Conservation (phyloP, 2,113 vertebrate genomes). For the Progne subis region DNA sequence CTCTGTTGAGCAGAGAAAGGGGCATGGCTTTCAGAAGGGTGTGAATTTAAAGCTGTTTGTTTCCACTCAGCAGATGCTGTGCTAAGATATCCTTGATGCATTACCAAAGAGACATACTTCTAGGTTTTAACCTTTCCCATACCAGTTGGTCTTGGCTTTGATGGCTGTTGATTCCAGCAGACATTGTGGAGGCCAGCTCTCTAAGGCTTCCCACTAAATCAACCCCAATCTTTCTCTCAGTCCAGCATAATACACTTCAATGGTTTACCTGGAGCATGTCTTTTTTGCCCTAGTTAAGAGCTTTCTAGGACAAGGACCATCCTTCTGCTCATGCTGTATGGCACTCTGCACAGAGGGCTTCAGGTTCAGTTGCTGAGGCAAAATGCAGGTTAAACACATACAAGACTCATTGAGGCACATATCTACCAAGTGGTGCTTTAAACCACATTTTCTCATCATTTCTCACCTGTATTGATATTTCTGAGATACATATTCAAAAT, state of each 20-base stretch:
- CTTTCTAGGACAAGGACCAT: neutral
- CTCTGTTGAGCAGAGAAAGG: neutral
- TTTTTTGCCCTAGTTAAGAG: neutral
- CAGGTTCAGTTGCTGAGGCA: accelerated
- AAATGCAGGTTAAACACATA: neutral
- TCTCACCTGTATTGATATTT: neutral
- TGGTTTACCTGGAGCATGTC: neutral
- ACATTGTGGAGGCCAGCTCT: neutral
- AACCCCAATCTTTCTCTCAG: neutral
- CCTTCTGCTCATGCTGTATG: neutral
- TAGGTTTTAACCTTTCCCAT: neutral
- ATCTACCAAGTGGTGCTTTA: neutral
- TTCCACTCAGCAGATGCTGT: neutral
- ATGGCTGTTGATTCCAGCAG: neutral
- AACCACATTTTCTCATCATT: neutral
- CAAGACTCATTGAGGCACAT: neutral
- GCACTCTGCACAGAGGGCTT: neutral
- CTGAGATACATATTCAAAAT: neutral
- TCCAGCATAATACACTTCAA: neutral
- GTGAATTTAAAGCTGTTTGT: neutral
- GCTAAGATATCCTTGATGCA: neutral
- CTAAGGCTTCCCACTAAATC: neutral
- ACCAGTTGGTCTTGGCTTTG: neutral
- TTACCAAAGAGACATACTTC: neutral
- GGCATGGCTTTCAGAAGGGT: neutral